Evolutionary conservation across 2,888 invertebrate genomes (phyloP), one percentile per base, ranked within the genome.

Genomic region (Caenorhabditis macrosperma): DNA sequence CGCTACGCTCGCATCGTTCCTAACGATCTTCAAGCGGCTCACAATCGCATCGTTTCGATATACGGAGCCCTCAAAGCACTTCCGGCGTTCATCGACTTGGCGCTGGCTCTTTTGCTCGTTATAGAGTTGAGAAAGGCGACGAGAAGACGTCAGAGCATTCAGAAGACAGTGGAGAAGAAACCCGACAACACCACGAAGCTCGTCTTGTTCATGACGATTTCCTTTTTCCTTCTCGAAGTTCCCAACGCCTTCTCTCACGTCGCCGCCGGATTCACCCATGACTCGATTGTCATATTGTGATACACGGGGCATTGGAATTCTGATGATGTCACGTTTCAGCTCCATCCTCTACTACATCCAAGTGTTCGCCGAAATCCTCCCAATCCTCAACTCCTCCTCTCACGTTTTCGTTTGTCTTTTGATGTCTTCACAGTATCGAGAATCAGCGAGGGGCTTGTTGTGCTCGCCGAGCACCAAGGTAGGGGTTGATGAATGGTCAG

Each of bases 221-320:
- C 59, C 24, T 68, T 50, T 5, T 68, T 68, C 10, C 1, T 68
- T 24, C 35, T 68, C 2, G 68, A 68, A 68, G 68, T 68, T 20
- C 68, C 68, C 0, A 68, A 68, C 28, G 68, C 59, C 20, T 59
- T 68, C 10, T 57, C 68, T 7, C 68, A 68, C n/a, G 28, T 68
- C 20, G 33, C 38, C 6, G 12, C 15, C 15, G 44, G 44, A n/a
- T 59, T 48, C n/a, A 15, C 28, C 2, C 28, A 28, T n/a, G 52
- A 28, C n/a, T 26, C 12, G 15, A 28, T 59, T 15, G 20, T 28
- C 12, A 50, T n/a, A 28, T 41, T 57, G 35, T 20, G 48, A 57
- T n/a, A 48, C 35, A 57, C 46, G 5, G 15, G 20, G 7, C 15
- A n/a, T n/a, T n/a, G 35, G 12, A n/a, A 48, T 35, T 33, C 9